phyloP scores from a whole-genome alignment of 2,797 vertebrate genomes.

The Cryptoblepharus egeriae region DNA sequence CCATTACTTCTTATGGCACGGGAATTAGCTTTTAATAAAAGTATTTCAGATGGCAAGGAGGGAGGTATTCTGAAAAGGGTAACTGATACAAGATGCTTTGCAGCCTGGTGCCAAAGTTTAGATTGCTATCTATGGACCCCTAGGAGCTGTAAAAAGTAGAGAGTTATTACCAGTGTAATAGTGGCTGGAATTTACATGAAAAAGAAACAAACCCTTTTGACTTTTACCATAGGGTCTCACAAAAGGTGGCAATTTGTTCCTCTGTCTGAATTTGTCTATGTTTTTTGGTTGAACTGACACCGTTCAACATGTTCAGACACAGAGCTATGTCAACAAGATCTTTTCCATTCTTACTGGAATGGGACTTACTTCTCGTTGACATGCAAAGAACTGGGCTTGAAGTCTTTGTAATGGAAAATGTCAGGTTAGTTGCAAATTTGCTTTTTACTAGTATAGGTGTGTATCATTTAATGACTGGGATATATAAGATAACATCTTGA shows the following conservation, averaged over 20 bases:
- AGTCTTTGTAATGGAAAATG: background rate
- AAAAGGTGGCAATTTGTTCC: background rate
- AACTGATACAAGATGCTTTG: constrained; percentile 7
- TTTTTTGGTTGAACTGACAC: too few relatives aligned
- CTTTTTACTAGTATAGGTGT: background rate
- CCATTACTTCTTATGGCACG: constrained; percentile 24
- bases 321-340: background rate
- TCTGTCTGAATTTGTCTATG: background rate
- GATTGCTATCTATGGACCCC: constrained; percentile 10
- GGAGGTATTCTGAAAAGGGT: constrained; percentile 11
- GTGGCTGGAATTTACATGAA: background rate
- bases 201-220: background rate
- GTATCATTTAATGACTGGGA: too few relatives aligned
- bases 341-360: too few relatives aligned
- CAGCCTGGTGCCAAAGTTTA: constrained; percentile 8
- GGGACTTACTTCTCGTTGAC: too few relatives aligned
- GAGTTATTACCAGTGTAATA: constrained; percentile 8
- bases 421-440: background rate
- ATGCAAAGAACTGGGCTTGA: background rate
- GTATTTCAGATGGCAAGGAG: constrained; percentile 25
- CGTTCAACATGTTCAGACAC: background rate
- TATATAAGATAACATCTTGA: background rate
- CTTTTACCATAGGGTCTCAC: background rate
- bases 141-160: constrained; percentile 3
- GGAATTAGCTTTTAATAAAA: constrained; percentile 29